Evolutionary conservation across 2,888 invertebrate genomes (phyloP), one percentile per base, ranked within the genome.

Genomic region (Neocrepidodera transversa): DNA sequence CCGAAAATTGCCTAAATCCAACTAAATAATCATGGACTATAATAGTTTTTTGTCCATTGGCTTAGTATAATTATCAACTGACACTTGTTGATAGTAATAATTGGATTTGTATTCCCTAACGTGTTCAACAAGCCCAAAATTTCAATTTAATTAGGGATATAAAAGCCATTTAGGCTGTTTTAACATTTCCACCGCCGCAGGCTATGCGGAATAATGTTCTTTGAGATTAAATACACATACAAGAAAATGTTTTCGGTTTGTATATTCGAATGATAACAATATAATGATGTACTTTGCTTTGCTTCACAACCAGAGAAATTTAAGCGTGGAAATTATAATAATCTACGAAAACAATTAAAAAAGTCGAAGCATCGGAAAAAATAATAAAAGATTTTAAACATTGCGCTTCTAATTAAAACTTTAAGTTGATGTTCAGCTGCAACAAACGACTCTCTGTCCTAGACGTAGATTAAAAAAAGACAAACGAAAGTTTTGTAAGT

Each of bases 191-290:
- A 8, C 17, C 16, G 56, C 56, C 30, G 13, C 6, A 2, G 49
- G 56, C 49, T 16, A 56, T 56, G 49, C 56, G 56, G 56, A 32
- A 49, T 55, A 48, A 28, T 56, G 35, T 56, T 11, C 14, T 26
- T 23, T 14, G 26, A 26, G 20, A 8, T 26, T 26, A 26, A 45
- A 10, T 13, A 45, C 13, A n/a, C n/a, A 45, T 8, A 45, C 26
- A 13, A 26, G 13, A 14, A 45, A 45, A 26, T 45, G 26, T 45
- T 45, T 45, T 11, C 42, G 20, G 3, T 42, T 42, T 14, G 6
- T 14, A 8, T 13, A 42, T 42, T n/a, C 42, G 11, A 42, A 11
- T 42, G 42, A 42, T 42, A 11, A 42, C 20, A 42, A 42, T 42
- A n/a, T 10, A 42, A 42, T 42, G 20, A 42, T 42, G 20, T 42